Evolutionary conservation across 1,140 invertebrate species (phyloP).

Genomic region (Brachionus angularis): DNA sequence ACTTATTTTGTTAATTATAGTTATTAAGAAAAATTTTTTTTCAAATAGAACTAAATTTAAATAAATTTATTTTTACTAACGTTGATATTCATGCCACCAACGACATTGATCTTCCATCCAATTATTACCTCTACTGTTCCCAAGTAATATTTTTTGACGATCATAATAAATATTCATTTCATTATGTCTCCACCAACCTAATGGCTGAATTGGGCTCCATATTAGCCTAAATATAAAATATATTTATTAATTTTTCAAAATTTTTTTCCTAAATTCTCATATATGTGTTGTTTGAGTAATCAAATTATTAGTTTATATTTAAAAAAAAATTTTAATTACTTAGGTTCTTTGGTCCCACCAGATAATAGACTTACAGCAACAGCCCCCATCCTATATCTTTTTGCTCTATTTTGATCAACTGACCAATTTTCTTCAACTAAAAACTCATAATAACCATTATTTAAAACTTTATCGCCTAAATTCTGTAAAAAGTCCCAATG

Average conservation of each 20-base stretch:
- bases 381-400: conserved; percentile 40
- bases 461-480: background rate
- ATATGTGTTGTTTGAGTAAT: too few species aligned
- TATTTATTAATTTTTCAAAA: background rate
- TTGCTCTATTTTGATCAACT: conserved; percentile 39
- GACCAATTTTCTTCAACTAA: conserved; percentile 37
- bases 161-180: conserved; percentile 44
- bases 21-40: too few species aligned
- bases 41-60: too few species aligned
- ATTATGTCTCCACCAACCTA: conserved; percentile 44
- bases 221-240: conserved; percentile 6
- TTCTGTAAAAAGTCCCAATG: conserved; percentile 38
- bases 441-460: conserved; percentile 42
- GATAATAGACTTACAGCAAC: conserved; percentile 29
- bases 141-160: conserved; percentile 28
- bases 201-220: conserved; percentile 20
- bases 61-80: too few species aligned
- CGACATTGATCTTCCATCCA: conserved; percentile 44
- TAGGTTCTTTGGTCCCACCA: conserved; percentile 40
- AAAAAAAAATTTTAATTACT: background rate
- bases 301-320: background rate
- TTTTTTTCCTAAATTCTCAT: too few species aligned
- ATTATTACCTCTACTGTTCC: conserved; percentile 29
- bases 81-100: conserved; percentile 45
- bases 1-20: too few species aligned